These are phyloP conservation scores for Plebejus argus DNA, from an alignment of 2,888 invertebrate genomes.

Conservation along the genomic window DNA sequence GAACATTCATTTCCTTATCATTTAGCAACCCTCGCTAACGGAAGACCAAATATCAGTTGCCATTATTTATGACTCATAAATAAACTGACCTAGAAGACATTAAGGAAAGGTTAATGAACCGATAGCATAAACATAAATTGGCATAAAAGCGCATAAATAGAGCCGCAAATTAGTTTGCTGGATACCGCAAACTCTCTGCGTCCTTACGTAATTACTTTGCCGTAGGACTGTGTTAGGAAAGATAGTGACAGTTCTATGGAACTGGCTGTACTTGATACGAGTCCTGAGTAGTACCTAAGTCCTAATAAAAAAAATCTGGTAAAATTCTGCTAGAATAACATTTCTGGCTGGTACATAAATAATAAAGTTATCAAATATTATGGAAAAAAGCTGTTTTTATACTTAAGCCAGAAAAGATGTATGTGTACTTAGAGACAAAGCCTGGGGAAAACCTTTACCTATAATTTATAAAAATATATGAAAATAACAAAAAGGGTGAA, in stretches of 20 bases:
- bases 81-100: constrained; percentile 23
- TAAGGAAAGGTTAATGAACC: constrained; percentile 35
- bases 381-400: too few species aligned
- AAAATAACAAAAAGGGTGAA: neutral
- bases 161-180: constrained; percentile 44
- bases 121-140: constrained; percentile 41
- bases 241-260: too few species aligned
- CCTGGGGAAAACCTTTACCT: too few species aligned
- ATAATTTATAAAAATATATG: too few species aligned
- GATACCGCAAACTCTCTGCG: constrained; percentile 42
- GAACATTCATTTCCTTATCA: constrained; percentile 8
- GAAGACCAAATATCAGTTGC: constrained; percentile 25
- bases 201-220: constrained; percentile 37
- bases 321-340: too few species aligned
- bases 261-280: too few species aligned
- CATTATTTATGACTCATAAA: constrained; percentile 29
- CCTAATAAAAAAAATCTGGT: too few species aligned
- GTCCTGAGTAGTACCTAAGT: too few species aligned
- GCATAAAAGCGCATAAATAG: constrained; percentile 41
- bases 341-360: too few species aligned
- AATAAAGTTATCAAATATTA: too few species aligned
- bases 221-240: neutral
- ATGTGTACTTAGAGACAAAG: too few species aligned
- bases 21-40: neutral
- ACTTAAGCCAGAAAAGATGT: too few species aligned